Conservation (phyloP, 1,140 invertebrate genomes). For the Dinoponera quadriceps region DNA sequence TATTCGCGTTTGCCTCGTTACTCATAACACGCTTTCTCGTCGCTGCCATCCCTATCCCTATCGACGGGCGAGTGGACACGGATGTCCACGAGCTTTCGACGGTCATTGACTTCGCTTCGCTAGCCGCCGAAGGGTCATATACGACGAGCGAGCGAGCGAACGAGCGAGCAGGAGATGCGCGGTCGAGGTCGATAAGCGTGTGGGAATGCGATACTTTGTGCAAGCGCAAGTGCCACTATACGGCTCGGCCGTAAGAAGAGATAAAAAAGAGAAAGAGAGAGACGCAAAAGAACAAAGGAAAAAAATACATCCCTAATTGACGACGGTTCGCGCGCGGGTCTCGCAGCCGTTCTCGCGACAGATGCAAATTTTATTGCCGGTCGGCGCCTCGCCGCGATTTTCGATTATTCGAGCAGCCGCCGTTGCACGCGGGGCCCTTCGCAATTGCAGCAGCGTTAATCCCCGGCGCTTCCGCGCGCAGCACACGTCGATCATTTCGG, state of each 20-base stretch:
- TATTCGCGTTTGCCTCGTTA: constrained; percentile 65
- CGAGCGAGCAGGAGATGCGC: constrained; percentile 43
- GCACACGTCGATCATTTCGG: too few species aligned
- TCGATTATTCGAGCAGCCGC: neutral
- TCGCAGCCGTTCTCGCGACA: too few species aligned
- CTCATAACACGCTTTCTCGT: constrained; percentile 53
- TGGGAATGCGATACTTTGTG: constrained; percentile 38
- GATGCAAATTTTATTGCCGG: too few species aligned
- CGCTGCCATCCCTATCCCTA: constrained; percentile 53
- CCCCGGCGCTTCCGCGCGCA: neutral
- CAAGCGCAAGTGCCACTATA: neutral
- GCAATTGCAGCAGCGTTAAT: neutral
- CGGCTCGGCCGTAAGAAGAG: neutral
- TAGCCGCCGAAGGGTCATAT: constrained; percentile 66
- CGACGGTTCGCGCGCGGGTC: neutral
- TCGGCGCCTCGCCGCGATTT: too few species aligned
- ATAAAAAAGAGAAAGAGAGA: too few species aligned
- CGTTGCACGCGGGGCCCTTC: neutral
- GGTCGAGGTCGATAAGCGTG: constrained; percentile 58
- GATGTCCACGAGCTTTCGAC: constrained; percentile 72
- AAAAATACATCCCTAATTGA: neutral
- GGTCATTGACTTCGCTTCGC: constrained; percentile 71
- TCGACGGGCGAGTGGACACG: constrained; percentile 64
- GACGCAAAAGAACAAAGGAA: neutral
- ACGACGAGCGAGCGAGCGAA: constrained; percentile 4